Percentiles rank a stretch among this genome's conserved stretches.
These are phyloP conservation scores for Vespertilio murinus DNA, from an alignment of 2,797 vertebrate species.

Conservation along the genomic window DNA sequence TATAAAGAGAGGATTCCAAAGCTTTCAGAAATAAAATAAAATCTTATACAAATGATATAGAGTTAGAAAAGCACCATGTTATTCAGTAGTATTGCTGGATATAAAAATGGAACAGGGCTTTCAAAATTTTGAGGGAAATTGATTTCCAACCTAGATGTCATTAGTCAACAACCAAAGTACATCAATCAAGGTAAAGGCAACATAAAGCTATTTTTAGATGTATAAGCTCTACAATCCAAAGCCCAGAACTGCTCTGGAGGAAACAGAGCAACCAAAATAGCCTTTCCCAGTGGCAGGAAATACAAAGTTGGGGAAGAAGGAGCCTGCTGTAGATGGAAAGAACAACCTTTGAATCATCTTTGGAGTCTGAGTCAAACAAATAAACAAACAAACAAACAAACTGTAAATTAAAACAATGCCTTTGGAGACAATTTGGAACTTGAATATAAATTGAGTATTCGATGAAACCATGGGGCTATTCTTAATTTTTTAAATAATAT, in stretches of 20 bases:
- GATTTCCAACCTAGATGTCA: conserved; percentile 15
- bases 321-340: background rate
- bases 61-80: background rate
- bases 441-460: conserved; percentile 37
- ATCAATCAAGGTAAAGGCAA: conserved; percentile 3
- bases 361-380: background rate
- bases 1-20: conserved; percentile 23
- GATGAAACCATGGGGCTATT: background rate
- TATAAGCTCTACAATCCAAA: conserved; percentile 32
- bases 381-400: too few relatives aligned
- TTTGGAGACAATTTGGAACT: conserved; percentile 30
- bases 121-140: conserved; percentile 20
- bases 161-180: background rate
- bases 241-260: background rate
- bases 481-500: background rate
- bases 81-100: background rate
- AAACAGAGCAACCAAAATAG: conserved; percentile 31
- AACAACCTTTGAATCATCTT: conserved; percentile 6
- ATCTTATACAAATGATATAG: background rate
- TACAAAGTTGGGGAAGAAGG: background rate
- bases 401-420: background rate
- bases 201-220: background rate
- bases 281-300: conserved; percentile 9
- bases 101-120: background rate
- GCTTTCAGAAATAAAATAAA: conserved; percentile 27